Evolutionary conservation across 30 jellyfish, hydroid and myxozoan genomes (phyloP).

Genomic region (Aurelia aurita complex sp. Pacific): DNA sequence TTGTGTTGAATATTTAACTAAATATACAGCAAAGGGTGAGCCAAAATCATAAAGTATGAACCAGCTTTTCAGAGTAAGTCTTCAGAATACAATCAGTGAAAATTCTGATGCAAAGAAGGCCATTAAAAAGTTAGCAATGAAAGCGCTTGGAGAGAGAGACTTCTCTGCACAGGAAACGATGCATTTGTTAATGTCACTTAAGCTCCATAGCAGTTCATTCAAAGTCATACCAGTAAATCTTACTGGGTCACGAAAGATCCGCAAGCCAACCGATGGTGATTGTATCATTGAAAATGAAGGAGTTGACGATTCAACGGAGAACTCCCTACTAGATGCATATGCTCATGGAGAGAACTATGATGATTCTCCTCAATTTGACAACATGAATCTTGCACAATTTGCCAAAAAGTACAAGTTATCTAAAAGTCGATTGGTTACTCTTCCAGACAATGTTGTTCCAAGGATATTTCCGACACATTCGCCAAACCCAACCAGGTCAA

Average conservation of each 20-base stretch:
- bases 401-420: background rate
- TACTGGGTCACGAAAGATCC: too few species aligned
- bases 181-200: background rate
- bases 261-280: too few species aligned
- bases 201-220: too few species aligned
- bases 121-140: constrained; percentile 2
- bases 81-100: too few species aligned
- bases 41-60: background rate
- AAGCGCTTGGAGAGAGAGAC: constrained; percentile 14
- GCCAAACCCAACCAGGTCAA: too few species aligned
- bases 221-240: too few species aligned
- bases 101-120: background rate
- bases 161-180: constrained; percentile 22
- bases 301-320: background rate
- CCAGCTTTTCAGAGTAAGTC: too few species aligned
- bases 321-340: background rate
- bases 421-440: background rate
- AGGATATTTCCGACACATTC: background rate
- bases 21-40: constrained; percentile 65
- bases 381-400: background rate
- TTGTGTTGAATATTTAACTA: constrained; percentile 48
- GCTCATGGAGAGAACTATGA: background rate
- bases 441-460: background rate
- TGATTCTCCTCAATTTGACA: background rate
- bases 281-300: background rate